Base-by-base conservation (phyloP, 2,113 vertebrate species). In the Gasterosteus nipponicus region DNA sequence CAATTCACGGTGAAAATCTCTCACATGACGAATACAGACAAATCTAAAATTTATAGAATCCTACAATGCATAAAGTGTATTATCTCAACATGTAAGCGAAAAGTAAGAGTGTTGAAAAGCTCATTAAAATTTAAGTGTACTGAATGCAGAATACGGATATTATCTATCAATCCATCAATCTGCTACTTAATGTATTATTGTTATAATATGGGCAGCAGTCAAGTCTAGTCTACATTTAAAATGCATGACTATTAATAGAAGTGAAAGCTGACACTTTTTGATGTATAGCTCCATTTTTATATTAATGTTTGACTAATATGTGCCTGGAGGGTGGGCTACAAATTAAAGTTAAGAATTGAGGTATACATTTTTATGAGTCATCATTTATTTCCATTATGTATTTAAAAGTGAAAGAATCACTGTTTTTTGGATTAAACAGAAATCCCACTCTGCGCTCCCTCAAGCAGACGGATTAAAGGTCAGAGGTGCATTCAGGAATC, bases 281-380 rank as follows among this genome's bases (percentile, higher is more conserved):
- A 97, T 96, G 95, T 96, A 96, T 94, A 93, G 93, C 95, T 95
- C 96, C 97, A 38, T 97, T 97, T 98, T 97, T 97, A 96, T 97
- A 98, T 97, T 97, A 97, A 97, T 96, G 96, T 96, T 97, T 97
- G 95, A 98, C 96, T 98, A 98, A 98, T 97, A 96, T 96, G 95
- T 92, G 96, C 95, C 98, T 96, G 90, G 93, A 96, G 96, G 96
- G 96, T 92, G 91, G 95, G 95, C 95, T 86, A 96, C 96, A 96
- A 96, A 97, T 98, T 97, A 97, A 96, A 95, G 95, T 92, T 89
- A 91, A 85, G 94, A 95, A 97, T 97, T 94, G 96, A 95, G 93
- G 94, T 96, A 97, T 97, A 95, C 91, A 97, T 98, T 97, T 98
- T 97, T 96, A 97, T 95, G 96, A 97, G 95, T 94, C 95, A 92